A percentile compares a stretch with the other conserved stretches of the same genome.
Conservation (phyloP, 2,113 vertebrate genomes). For the Malurus cyaneus region DNA sequence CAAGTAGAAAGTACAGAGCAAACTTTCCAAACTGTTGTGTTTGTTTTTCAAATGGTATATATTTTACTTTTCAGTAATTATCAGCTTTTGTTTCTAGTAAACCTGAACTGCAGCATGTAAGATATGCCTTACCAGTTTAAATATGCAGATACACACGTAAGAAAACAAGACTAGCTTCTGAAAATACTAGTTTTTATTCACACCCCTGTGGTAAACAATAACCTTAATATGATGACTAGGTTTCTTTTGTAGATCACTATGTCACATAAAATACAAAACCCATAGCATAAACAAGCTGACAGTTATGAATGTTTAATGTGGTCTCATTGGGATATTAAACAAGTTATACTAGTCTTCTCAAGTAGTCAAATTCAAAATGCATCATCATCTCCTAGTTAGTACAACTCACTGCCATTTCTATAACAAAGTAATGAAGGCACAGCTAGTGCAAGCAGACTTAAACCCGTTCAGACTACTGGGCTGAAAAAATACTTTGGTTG, state of each 20-base stretch:
- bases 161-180: constrained; percentile 71
- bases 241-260: constrained; percentile 69
- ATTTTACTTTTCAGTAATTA: constrained; percentile 2
- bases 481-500: constrained; percentile 76
- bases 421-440: constrained; percentile 81
- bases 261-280: constrained; percentile 77
- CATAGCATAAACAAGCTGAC: constrained; percentile 77
- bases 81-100: not conserved
- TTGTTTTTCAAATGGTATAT: not conserved
- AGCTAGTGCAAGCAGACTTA: constrained; percentile 74
- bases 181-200: constrained; percentile 82
- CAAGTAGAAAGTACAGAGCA: not conserved
- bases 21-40: not conserved
- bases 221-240: constrained; percentile 68
- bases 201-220: constrained; percentile 75
- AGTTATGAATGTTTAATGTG: constrained; percentile 70
- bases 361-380: constrained; percentile 66
- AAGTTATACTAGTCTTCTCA: constrained; percentile 62
- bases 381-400: constrained; percentile 70
- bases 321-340: constrained; percentile 74
- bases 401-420: constrained; percentile 75
- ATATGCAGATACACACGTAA: constrained; percentile 60
- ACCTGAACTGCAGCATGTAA: constrained; percentile 53
- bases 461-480: constrained; percentile 74
- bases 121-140: constrained; percentile 11